Percentiles rank a stretch among this genome's conserved stretches.
Conservation (phyloP, 2,113 vertebrate genomes). For the Phylloscopus trochiloides region DNA sequence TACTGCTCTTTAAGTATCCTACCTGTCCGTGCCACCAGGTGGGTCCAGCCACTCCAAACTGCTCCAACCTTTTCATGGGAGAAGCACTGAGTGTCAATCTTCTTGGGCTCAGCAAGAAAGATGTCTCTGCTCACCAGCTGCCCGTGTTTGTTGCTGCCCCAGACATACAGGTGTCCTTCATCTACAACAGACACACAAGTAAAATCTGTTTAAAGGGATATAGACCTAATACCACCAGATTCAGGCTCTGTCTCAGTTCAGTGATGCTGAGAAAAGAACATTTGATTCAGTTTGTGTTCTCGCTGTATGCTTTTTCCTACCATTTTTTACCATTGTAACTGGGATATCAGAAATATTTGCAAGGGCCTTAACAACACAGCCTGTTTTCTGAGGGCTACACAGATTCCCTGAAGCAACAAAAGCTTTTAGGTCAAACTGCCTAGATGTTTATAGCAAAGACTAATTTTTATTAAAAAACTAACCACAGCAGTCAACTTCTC, state of each 20-base stretch:
- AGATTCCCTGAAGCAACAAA: not conserved
- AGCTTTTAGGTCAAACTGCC: not conserved
- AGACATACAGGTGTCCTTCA: conserved; percentile 83
- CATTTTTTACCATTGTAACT: not conserved
- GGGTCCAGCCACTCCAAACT: conserved; percentile 93
- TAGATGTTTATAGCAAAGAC: not conserved
- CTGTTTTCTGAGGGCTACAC: not conserved
- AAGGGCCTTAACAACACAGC: not conserved
- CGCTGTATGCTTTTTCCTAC: not conserved
- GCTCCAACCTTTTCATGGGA: conserved; percentile 75
- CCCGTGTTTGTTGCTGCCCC: conserved; percentile 90
- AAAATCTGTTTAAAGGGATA: not conserved
- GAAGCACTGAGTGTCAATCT: conserved; percentile 73
- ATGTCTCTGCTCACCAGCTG: conserved; percentile 76
- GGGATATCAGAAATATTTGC: not conserved
- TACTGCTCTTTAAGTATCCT: not conserved
- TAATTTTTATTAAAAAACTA: not conserved
- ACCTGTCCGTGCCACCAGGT: conserved; percentile 88
- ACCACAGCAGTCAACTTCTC: not conserved
- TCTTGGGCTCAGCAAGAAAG: conserved; percentile 78
- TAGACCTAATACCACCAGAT: not conserved
- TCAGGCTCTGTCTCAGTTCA: not conserved
- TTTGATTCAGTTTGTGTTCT: not conserved
- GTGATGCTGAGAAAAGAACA: not conserved
- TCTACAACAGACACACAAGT: conserved; percentile 61